phyloP scores from a whole-genome alignment of 2,113 vertebrate genomes.

The Catharus fuscescens region DNA sequence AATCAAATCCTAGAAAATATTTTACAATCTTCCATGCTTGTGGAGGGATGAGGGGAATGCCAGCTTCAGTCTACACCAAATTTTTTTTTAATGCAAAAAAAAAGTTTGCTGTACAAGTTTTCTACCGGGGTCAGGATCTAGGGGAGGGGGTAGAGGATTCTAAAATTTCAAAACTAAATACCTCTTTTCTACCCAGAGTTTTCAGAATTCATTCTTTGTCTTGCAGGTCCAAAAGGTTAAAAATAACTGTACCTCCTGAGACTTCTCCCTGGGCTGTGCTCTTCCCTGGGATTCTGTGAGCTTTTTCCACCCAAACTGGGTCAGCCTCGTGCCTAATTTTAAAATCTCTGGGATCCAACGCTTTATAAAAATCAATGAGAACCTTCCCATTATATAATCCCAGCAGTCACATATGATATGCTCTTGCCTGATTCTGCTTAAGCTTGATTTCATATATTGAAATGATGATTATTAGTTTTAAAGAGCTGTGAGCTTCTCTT shows the following conservation, averaged over 20 bases:
- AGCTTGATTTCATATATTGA: conserved; percentile 67
- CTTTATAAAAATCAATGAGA: conserved; percentile 64
- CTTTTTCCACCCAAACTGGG: conserved; percentile 68
- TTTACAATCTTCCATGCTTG: neutral
- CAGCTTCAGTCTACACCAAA: neutral
- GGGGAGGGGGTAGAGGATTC: neutral
- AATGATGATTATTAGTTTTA: conserved; percentile 70
- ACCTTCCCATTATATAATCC: conserved; percentile 64
- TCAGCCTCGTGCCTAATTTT: conserved; percentile 64
- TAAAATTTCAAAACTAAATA: conserved; percentile 37
- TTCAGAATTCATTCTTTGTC: conserved; percentile 67
- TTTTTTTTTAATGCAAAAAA: neutral
- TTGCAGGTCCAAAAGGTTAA: conserved; percentile 67
- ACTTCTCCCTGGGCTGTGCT: conserved; percentile 49
- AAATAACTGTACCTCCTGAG: conserved; percentile 70
- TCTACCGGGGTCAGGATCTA: conserved; percentile 14
- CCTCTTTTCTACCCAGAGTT: conserved; percentile 47
- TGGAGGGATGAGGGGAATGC: neutral
- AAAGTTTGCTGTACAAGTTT: conserved; percentile 13
- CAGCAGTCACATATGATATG: conserved; percentile 32
- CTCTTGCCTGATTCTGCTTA: conserved; percentile 46
- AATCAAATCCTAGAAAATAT: neutral
- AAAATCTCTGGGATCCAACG: conserved; percentile 66
- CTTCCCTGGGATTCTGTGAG: conserved; percentile 62
- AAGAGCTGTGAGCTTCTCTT: conserved; percentile 56